Percentiles rank a stretch among this genome's conserved stretches.
phyloP scores from a whole-genome alignment of 2,113 vertebrate genomes.

The Tachysurus vachellii region DNA sequence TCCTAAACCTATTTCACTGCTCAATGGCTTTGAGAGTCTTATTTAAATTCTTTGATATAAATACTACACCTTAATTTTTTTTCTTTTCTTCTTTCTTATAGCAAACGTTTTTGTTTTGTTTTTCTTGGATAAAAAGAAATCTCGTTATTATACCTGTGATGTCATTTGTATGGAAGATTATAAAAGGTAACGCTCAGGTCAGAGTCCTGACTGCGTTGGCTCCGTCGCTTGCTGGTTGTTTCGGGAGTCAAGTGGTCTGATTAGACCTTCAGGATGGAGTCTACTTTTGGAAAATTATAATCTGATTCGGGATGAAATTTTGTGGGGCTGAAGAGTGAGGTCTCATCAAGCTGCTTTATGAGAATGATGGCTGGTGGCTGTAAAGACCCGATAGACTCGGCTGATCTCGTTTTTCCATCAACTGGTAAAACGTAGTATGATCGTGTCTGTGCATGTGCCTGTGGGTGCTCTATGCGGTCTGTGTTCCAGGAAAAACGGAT shows the following conservation, averaged over 20 bases:
- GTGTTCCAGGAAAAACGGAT: not conserved
- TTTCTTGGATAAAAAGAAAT: not conserved
- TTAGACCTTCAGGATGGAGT: not conserved
- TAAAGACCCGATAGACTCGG: not conserved
- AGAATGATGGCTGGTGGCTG: not conserved
- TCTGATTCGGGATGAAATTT: constrained; percentile 1
- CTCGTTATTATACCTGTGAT: not conserved
- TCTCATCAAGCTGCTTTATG: constrained; percentile 25
- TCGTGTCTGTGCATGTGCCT: not conserved
- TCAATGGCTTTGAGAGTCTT: not conserved
- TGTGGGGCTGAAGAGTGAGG: not conserved
- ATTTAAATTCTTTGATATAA: not conserved
- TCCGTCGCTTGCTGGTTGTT: not conserved
- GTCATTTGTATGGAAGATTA: not conserved
- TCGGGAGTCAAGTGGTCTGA: not conserved
- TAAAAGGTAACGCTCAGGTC: not conserved
- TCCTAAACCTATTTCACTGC: not conserved
- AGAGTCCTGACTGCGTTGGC: not conserved
- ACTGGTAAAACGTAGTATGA: not conserved
- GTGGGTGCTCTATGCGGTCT: not conserved
- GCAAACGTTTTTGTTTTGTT: not conserved
- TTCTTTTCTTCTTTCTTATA: not conserved
- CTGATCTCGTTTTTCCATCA: not conserved
- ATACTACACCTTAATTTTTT: too few relatives aligned
- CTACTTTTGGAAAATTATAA: not conserved